Evolutionary conservation across 2,797 vertebrate species (phyloP).

Genomic region (Aphelocoma californica): DNA sequence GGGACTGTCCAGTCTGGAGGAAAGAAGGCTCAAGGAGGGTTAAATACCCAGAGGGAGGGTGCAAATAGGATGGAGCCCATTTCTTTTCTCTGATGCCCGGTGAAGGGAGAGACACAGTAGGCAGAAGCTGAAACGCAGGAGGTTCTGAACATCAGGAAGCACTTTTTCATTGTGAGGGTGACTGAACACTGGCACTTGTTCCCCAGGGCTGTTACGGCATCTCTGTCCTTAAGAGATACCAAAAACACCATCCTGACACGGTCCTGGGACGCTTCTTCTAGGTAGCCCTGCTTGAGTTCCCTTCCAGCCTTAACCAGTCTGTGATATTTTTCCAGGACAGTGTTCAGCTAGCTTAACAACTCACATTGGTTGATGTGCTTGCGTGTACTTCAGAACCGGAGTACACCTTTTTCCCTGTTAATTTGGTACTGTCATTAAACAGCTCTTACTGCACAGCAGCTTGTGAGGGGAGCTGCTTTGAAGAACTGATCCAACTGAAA

Average conservation of each 20-base stretch:
- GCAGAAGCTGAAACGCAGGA: background rate
- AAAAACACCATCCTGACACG: fast-evolving
- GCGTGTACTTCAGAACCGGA: background rate
- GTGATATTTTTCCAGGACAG: background rate
- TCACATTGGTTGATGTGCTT: background rate
- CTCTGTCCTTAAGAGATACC: background rate
- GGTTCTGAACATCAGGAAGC: background rate
- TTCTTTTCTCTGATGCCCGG: background rate
- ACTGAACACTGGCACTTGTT: background rate
- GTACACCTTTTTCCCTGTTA: background rate
- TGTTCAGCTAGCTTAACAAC: background rate
- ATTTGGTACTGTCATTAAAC: background rate
- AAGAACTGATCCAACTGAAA: background rate
- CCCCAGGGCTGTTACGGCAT: background rate
- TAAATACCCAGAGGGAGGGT: background rate
- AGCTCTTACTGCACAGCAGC: background rate
- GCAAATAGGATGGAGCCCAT: background rate
- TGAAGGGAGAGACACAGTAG: background rate
- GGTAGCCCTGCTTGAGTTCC: background rate
- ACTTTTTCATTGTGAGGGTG: background rate
- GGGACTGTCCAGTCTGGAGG: background rate
- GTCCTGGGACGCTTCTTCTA: background rate
- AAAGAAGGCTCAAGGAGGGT: background rate
- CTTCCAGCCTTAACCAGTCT: background rate
- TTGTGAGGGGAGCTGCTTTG: background rate